Percentiles rank a stretch among this genome's conserved stretches.
Evolutionary conservation across 2,113 vertebrate genomes (phyloP).

Genomic region (Hypocryptadius cinnamomeus): DNA sequence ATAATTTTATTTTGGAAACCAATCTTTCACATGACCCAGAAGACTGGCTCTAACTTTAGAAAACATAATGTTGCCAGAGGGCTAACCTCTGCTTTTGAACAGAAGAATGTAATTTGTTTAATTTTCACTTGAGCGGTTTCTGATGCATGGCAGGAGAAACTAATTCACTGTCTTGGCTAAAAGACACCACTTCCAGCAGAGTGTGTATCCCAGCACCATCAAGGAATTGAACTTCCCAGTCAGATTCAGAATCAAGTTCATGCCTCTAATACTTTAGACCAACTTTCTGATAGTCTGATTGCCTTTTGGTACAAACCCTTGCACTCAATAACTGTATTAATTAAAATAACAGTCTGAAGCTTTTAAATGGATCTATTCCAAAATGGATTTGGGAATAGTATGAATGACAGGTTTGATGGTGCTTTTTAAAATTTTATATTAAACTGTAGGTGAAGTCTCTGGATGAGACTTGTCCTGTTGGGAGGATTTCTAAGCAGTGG

Average conservation of each 20-base stretch:
- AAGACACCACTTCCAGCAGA: neutral
- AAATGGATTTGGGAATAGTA: neutral
- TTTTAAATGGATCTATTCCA: neutral
- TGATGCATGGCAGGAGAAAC: neutral
- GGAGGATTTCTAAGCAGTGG: conserved; percentile 94
- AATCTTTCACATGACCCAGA: neutral
- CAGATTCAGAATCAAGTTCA: neutral
- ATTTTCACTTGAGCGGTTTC: neutral
- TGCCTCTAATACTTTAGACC: neutral
- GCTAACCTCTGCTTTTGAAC: neutral
- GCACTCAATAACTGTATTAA: neutral
- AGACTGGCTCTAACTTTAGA: neutral
- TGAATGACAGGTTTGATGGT: neutral
- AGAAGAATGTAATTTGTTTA: neutral
- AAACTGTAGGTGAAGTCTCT: conserved; percentile 79
- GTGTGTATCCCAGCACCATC: neutral
- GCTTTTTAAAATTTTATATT: neutral
- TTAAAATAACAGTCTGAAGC: neutral
- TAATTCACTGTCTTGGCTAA: neutral
- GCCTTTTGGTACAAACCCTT: neutral
- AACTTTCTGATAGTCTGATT: neutral
- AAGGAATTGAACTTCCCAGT: neutral
- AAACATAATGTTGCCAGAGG: neutral
- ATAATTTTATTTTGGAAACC: neutral
- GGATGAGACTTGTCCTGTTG: conserved; percentile 78